These are phyloP conservation scores for Poeciliopsis paucimaculata DNA, from an alignment of 2,797 vertebrate genomes.

Conservation along the genomic window DNA sequence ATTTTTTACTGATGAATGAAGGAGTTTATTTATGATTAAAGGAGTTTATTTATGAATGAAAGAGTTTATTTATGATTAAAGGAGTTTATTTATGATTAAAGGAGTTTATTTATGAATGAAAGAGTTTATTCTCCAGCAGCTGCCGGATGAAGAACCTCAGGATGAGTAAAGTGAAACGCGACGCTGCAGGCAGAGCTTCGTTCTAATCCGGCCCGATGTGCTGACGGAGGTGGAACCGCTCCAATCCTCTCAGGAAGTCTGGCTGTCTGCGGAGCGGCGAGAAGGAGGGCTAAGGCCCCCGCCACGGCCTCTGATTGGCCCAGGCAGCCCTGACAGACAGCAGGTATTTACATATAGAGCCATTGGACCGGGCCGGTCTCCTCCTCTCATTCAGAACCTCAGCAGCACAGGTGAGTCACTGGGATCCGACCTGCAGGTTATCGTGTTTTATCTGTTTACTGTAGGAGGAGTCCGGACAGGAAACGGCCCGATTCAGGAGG, in stretches of 20 bases:
- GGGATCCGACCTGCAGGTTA: not conserved
- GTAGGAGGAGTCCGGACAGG: not conserved
- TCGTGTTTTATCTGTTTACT: not conserved
- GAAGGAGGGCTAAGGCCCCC: slow-evolving; percentile 32
- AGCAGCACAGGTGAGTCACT: slow-evolving; percentile 57
- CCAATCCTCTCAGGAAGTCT: slow-evolving; percentile 68
- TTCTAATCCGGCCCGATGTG: slow-evolving; percentile 58
- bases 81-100: not conserved
- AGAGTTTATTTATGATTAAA: too few species aligned
- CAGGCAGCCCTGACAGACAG: slow-evolving; percentile 20
- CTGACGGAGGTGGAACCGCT: slow-evolving; percentile 66
- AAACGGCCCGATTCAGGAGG: not conserved
- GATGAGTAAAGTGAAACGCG: not conserved
- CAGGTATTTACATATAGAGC: slow-evolving; percentile 50
- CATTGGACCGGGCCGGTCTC: not conserved
- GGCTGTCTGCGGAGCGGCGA: not conserved
- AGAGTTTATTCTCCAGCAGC: not conserved
- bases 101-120: too few species aligned
- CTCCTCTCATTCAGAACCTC: slow-evolving; percentile 15
- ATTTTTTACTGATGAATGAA: too few species aligned
- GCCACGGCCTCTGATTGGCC: slow-evolving; percentile 57
- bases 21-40: too few species aligned
- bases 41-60: too few species aligned
- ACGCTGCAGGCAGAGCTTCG: slow-evolving; percentile 3
- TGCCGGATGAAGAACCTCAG: not conserved